Conservation (phyloP, 2,888 invertebrate species). For the Syritta pipiens region DNA sequence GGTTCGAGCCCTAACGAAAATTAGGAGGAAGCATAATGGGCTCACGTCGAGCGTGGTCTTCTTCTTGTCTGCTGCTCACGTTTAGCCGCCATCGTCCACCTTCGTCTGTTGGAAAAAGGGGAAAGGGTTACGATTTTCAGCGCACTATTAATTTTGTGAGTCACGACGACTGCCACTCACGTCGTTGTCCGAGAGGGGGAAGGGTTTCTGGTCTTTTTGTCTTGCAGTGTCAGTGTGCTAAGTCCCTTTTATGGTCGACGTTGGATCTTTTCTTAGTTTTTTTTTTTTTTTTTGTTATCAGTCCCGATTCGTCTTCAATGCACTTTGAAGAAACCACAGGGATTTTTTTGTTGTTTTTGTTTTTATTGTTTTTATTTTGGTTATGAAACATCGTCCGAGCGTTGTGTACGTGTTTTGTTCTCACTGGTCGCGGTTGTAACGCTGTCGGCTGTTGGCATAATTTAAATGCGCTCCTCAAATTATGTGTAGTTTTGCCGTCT, state of each 20-base stretch:
- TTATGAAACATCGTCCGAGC: constrained; percentile 48
- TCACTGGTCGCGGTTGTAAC: constrained; percentile 4
- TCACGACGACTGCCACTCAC: constrained; percentile 67
- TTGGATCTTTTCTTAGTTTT: constrained; percentile 1
- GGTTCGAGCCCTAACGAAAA: constrained; percentile 1
- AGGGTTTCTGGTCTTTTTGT: constrained; percentile 1
- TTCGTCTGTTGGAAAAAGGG: too few species aligned
- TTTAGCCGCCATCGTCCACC: too few species aligned
- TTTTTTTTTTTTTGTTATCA: background rate
- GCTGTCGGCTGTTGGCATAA: constrained; percentile 56
- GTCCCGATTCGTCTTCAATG: constrained; percentile 19
- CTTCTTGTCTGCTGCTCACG: too few species aligned
- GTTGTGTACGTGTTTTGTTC: background rate
- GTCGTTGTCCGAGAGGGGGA: constrained; percentile 20
- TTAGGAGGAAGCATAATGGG: constrained; percentile 20
- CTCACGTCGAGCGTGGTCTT: constrained; percentile 25
- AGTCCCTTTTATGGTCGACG: constrained; percentile 33
- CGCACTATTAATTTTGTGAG: constrained; percentile 70
- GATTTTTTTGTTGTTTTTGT: constrained; percentile 45
- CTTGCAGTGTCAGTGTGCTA: constrained; percentile 52
- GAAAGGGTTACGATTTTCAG: constrained; percentile 58
- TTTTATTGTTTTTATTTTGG: constrained; percentile 65
- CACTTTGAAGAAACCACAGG: constrained; percentile 53
- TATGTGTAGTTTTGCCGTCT: constrained; percentile 23
- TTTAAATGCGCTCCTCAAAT: constrained; percentile 48